Evolutionary conservation across 2,113 vertebrate species (phyloP).

Genomic region (Picathartes gymnocephalus): DNA sequence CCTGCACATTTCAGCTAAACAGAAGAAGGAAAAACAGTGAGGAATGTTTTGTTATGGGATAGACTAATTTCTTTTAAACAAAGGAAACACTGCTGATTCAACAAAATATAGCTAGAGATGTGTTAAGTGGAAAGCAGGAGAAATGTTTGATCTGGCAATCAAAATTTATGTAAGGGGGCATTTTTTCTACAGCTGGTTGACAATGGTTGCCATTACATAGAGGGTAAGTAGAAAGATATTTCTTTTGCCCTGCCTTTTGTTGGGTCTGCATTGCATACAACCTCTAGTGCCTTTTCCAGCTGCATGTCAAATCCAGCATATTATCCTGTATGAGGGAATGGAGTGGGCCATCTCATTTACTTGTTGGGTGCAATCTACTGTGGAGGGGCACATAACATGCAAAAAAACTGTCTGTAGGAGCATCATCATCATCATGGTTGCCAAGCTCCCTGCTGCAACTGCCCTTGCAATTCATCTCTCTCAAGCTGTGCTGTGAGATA

Average conservation of each 20-base stretch:
- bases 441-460: neutral
- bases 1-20: neutral
- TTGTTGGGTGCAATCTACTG: neutral
- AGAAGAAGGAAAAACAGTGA: slow-evolving; percentile 13
- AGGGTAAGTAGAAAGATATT: neutral
- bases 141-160: neutral
- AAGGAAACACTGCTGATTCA: neutral
- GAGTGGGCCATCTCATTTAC: neutral
- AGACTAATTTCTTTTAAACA: slow-evolving; percentile 14
- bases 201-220: neutral
- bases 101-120: neutral
- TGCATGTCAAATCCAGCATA: neutral
- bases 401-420: neutral
- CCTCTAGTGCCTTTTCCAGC: neutral
- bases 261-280: neutral
- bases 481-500: neutral
- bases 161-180: neutral
- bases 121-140: neutral
- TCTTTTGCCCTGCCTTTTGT: neutral
- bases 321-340: neutral
- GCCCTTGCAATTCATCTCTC: neutral
- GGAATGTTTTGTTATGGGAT: neutral
- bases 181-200: neutral
- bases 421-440: neutral
- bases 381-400: neutral